Conservation (phyloP, 2,797 vertebrate genomes). For the Avahi laniger region DNA sequence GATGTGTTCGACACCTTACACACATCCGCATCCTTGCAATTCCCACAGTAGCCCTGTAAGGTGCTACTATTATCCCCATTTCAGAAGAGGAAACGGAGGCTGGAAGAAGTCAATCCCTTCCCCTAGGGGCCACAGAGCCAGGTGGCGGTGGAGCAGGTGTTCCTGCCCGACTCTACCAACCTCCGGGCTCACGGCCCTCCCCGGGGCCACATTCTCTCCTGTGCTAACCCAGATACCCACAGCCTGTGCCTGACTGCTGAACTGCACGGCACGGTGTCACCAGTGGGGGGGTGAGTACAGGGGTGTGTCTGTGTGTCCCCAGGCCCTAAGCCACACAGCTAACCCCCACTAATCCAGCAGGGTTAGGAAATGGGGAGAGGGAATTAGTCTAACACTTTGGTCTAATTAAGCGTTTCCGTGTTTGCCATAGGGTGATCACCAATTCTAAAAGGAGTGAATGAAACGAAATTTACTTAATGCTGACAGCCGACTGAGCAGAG, state of each 20-base stretch:
- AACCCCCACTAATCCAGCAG: background rate
- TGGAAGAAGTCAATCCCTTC: background rate
- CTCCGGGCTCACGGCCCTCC: rapidly evolving
- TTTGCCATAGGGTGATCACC: background rate
- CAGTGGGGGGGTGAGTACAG: background rate
- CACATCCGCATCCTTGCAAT: background rate
- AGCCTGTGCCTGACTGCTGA: background rate
- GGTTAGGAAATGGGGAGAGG: background rate
- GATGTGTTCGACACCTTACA: background rate
- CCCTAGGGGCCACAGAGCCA: background rate
- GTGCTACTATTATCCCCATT: background rate
- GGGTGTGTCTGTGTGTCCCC: background rate
- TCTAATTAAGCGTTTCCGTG: background rate
- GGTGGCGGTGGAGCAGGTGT: background rate
- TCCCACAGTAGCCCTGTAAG: background rate
- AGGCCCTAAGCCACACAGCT: background rate
- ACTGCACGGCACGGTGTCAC: background rate
- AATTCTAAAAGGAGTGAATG: background rate
- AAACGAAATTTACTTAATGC: background rate
- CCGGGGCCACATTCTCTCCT: rapidly evolving
- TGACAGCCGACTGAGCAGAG: background rate
- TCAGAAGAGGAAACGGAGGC: background rate
- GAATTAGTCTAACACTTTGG: background rate
- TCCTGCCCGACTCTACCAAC: background rate
- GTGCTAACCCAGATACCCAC: background rate